Conservation (phyloP, 1,140 invertebrate genomes). For the Pogonomyrmex barbatus region DNA sequence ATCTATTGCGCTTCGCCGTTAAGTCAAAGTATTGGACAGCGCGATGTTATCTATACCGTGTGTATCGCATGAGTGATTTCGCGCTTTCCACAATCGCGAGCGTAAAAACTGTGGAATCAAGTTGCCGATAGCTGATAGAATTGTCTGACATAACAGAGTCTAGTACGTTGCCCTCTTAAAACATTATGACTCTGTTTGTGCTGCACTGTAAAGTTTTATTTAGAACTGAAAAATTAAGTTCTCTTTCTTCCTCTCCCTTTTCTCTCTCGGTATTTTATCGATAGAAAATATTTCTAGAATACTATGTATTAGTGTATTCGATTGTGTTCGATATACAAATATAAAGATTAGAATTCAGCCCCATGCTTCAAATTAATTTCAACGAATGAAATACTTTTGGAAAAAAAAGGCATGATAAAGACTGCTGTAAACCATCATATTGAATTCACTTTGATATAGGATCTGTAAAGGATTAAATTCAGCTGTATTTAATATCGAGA, state of each 20-base stretch:
- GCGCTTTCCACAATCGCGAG: constrained; percentile 64
- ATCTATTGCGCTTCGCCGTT: constrained; percentile 32
- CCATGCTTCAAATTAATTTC: constrained; percentile 11
- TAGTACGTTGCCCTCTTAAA: constrained; percentile 39
- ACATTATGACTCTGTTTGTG: constrained; percentile 33
- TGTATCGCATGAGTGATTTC: constrained; percentile 62
- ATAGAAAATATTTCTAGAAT: neutral
- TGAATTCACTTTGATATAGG: constrained; percentile 43
- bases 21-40: neutral
- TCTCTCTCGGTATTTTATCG: neutral
- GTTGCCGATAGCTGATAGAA: constrained; percentile 35
- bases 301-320: neutral
- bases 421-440: constrained; percentile 9
- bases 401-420: constrained; percentile 1
- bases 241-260: constrained; percentile 7
- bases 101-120: constrained; percentile 20
- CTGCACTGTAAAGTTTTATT: constrained; percentile 4
- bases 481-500: constrained; percentile 21
- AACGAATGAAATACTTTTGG: neutral
- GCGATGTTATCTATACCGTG: constrained; percentile 34
- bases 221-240: constrained; percentile 24
- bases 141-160: constrained; percentile 61
- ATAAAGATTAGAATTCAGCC: neutral
- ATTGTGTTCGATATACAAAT: neutral
- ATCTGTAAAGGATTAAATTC: constrained; percentile 44